A percentile compares a stretch with the other conserved stretches of the same genome.
phyloP scores from a whole-genome alignment of 2,113 vertebrate species.

The Taxidea taxus region DNA sequence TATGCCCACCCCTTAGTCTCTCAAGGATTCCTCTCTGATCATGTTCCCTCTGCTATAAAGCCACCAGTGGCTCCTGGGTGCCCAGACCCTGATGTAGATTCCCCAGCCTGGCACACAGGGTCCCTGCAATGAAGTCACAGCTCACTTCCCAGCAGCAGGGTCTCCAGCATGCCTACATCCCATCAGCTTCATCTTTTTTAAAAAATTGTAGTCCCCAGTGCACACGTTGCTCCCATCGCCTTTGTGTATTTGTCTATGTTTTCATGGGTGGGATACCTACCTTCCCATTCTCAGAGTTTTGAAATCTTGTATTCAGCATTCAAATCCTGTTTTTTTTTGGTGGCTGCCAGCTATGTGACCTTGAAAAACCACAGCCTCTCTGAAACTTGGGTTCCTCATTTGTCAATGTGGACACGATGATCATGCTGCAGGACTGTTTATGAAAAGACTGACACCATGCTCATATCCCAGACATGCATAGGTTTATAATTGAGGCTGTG shows the following conservation, averaged over 20 bases:
- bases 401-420: background rate
- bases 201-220: background rate
- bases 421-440: background rate
- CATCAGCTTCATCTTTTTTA: background rate
- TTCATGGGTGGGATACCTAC: background rate
- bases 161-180: background rate
- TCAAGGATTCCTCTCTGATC: background rate
- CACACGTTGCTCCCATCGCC: rapidly evolving
- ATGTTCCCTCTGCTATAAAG: background rate
- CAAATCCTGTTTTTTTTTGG: background rate
- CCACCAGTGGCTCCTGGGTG: background rate
- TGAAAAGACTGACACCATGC: background rate
- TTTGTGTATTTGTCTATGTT: background rate
- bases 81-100: background rate
- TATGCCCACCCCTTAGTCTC: background rate
- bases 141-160: background rate
- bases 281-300: background rate
- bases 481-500: background rate
- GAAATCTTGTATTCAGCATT: background rate
- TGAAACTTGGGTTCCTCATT: background rate
- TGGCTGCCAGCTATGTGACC: background rate
- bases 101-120: background rate
- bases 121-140: background rate
- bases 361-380: background rate
- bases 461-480: background rate